These are phyloP conservation scores for Sapayoa aenigma DNA, from an alignment of 2,113 vertebrate genomes.

Conservation along the genomic window DNA sequence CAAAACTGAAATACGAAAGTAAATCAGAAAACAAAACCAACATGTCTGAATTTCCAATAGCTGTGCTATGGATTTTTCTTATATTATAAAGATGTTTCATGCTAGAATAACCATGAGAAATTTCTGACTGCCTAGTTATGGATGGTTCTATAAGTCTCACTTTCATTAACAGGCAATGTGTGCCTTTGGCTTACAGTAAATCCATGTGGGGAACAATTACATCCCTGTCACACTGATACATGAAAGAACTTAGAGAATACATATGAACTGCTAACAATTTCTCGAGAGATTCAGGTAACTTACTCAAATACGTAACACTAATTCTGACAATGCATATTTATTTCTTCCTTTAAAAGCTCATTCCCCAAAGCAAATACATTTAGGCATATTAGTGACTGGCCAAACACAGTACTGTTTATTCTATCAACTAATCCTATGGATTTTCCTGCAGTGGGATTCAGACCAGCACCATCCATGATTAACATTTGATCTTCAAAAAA, in stretches of 20 bases:
- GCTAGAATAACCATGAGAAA: neutral
- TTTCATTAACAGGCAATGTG: neutral
- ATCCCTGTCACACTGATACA: neutral
- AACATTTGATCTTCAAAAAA: neutral
- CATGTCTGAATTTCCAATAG: neutral
- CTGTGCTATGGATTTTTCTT: neutral
- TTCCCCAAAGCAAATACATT: constrained; percentile 21
- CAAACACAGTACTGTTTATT: constrained; percentile 13
- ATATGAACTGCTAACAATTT: neutral
- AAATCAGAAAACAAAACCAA: neutral
- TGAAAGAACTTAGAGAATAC: neutral
- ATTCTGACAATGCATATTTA: neutral
- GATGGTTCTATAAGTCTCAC: neutral
- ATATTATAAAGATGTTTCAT: neutral
- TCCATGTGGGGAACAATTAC: neutral
- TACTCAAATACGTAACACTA: constrained; percentile 4
- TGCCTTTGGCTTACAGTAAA: constrained; percentile 3
- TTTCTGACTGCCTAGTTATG: neutral
- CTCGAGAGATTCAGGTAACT: neutral
- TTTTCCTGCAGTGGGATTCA: neutral
- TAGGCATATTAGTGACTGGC: constrained; percentile 3
- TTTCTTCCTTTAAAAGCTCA: constrained; percentile 6
- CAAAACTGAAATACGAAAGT: neutral
- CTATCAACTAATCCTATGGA: neutral
- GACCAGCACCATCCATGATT: neutral